Evolutionary conservation across 2,888 invertebrate species (phyloP).

Genomic region (Caenorhabditis sp.): DNA sequence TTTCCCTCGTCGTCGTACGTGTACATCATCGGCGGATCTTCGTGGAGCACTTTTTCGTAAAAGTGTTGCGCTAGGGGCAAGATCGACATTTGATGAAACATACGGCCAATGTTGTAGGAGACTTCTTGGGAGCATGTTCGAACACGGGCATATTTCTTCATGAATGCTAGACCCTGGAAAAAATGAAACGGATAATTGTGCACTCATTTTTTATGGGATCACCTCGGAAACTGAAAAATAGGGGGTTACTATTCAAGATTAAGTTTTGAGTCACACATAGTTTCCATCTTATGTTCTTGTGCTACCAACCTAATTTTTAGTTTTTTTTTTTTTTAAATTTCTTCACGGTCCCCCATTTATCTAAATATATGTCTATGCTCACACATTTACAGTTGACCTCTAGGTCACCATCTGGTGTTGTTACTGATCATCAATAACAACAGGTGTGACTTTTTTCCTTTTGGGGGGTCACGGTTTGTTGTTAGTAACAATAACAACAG

Average conservation of each 20-base stretch:
- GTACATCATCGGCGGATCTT: constrained; percentile 28
- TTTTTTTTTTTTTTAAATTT: neutral
- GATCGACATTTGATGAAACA: constrained; percentile 68
- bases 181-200: neutral
- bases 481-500: no score
- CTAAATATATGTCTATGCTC: neutral
- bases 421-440: no score
- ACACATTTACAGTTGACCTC: no score
- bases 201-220: no score
- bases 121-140: constrained; percentile 55
- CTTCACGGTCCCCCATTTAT: neutral
- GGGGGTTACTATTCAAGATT: no score
- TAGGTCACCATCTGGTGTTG: no score
- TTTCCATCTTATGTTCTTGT: neutral
- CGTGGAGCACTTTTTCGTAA: constrained; percentile 54
- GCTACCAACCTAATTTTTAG: neutral
- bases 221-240: no score
- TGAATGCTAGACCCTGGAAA: constrained; percentile 62
- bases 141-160: constrained; percentile 58
- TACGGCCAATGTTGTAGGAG: constrained; percentile 64
- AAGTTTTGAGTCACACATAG: no score
- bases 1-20: constrained; percentile 37
- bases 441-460: no score
- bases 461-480: no score
- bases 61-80: constrained; percentile 60